Evolutionary conservation across 2,797 vertebrate genomes (phyloP).

Genomic region (Paedocypris micromegethes): DNA sequence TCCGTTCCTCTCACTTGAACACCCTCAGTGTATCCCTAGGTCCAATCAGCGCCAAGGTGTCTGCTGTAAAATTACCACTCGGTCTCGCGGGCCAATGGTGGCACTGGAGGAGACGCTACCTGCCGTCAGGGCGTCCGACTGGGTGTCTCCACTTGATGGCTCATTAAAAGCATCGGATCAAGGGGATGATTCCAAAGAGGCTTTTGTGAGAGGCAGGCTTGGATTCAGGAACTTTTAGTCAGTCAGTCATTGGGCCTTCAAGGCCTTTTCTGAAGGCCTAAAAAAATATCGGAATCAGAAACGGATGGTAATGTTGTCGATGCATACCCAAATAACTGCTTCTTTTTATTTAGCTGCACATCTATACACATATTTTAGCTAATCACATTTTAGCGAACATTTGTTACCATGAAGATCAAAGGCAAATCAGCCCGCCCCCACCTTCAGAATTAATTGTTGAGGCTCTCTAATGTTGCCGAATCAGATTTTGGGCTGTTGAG

Average conservation of each 20-base stretch:
- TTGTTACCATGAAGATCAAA: no score
- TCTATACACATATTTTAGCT: no score
- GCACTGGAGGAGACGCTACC: constrained; percentile 7
- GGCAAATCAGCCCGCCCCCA: no score
- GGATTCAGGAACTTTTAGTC: constrained; percentile 2
- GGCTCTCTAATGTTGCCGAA: no score
- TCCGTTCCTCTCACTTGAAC: constrained; percentile 43
- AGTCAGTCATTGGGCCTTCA: not conserved
- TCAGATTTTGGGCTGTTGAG: no score
- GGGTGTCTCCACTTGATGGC: constrained; percentile 25
- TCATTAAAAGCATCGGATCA: constrained; percentile 52
- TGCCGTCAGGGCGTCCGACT: constrained; percentile 18
- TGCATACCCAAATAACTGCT: no score
- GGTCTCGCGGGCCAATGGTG: constrained; percentile 1
- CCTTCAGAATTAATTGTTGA: no score
- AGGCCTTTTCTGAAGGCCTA: no score
- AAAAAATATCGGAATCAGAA: no score
- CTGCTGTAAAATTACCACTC: constrained; percentile 43
- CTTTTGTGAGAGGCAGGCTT: constrained; percentile 44
- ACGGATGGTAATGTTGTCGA: no score
- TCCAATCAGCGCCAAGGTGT: constrained; percentile 40
- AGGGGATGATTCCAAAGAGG: constrained; percentile 43
- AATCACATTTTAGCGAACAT: no score
- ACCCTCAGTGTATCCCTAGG: constrained; percentile 28
- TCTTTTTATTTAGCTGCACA: no score